Percentiles rank a stretch among this genome's conserved stretches.
phyloP scores from a whole-genome alignment of 2,113 vertebrate genomes.

The Albula glossodonta region DNA sequence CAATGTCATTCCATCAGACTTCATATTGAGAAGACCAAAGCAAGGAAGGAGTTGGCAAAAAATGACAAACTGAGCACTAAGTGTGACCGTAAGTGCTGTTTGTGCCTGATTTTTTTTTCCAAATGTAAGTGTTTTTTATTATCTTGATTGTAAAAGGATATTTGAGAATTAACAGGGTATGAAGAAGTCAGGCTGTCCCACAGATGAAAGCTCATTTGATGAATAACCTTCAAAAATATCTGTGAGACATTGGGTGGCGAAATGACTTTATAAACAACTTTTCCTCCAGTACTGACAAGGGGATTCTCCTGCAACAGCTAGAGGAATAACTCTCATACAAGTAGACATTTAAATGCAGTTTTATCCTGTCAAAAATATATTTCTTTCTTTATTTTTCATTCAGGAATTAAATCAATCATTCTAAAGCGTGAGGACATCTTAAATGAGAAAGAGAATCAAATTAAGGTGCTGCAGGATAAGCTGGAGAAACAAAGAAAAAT shows the following conservation, averaged over 20 bases:
- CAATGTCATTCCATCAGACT: neutral
- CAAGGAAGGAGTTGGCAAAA: neutral
- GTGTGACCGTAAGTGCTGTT: neutral
- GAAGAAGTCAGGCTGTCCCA: no score
- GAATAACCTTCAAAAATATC: neutral
- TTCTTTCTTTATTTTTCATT: constrained; percentile 15
- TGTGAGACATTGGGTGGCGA: neutral
- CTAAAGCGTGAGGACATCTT: constrained; percentile 51
- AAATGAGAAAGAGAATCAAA: constrained; percentile 54
- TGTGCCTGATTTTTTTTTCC: neutral
- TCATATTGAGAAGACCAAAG: neutral
- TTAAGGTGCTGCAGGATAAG: constrained; percentile 47
- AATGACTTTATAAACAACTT: neutral
- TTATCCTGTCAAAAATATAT: neutral
- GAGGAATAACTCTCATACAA: no score
- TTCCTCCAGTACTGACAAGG: neutral
- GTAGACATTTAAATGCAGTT: neutral
- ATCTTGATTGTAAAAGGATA: neutral
- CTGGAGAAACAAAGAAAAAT: constrained; percentile 62
- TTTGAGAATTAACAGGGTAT: neutral
- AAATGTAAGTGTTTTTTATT: neutral
- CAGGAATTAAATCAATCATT: constrained; percentile 49
- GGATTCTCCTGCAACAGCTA: neutral
- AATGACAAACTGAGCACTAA: neutral
- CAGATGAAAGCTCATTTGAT: neutral